Evolutionary conservation across 2,888 invertebrate species (phyloP).

Genomic region (Scaptomyza cyrtandrae): DNA sequence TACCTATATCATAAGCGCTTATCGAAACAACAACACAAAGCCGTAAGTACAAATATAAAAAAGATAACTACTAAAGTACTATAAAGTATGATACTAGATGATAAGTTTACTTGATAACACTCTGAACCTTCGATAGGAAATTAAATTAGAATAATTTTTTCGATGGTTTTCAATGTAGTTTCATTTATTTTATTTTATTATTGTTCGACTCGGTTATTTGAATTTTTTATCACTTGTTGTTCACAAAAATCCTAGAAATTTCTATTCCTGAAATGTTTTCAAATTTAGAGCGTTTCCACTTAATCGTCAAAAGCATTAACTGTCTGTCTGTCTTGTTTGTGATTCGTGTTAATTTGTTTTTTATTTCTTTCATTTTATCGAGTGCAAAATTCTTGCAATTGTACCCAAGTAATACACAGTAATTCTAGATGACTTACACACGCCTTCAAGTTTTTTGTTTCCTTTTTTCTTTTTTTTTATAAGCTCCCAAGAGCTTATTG

Average conservation of each 20-base stretch:
- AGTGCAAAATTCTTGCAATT: not conserved
- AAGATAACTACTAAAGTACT: no score
- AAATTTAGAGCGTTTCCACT: not conserved
- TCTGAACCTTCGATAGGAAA: no score
- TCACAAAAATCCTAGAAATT: no score
- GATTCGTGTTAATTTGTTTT: not conserved
- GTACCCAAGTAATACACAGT: not conserved
- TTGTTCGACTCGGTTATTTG: no score
- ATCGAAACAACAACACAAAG: slow-evolving; percentile 63
- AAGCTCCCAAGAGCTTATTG: not conserved
- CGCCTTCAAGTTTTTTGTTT: not conserved
- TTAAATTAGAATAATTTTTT: no score
- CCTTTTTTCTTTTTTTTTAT: no score
- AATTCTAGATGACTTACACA: not conserved
- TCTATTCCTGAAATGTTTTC: not conserved
- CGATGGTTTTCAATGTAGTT: no score
- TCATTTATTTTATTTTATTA: no score
- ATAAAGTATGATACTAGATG: no score
- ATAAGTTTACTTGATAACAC: no score
- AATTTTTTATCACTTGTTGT: no score
- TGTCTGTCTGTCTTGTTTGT: not conserved
- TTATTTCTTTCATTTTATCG: not conserved
- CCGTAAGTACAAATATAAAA: slow-evolving; percentile 58
- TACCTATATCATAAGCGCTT: slow-evolving; percentile 87
- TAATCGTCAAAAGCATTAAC: not conserved